Conservation (phyloP, 2,888 invertebrate genomes). For the Dorcus hopei region DNA sequence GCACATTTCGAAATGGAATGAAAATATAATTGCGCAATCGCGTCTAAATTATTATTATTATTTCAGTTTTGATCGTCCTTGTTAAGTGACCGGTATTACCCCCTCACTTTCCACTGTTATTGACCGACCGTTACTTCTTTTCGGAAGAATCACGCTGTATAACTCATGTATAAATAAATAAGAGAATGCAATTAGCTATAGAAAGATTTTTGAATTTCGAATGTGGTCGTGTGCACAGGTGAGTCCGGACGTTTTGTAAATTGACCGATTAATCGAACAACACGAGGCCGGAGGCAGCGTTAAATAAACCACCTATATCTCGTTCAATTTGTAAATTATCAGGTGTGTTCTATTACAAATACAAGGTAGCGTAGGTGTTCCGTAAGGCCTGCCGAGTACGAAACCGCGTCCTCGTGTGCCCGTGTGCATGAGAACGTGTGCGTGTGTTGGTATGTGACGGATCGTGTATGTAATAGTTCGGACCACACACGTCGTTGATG, state of each 20-base stretch:
- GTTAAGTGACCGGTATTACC: too few relatives aligned
- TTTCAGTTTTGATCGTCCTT: too few relatives aligned
- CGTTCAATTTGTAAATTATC: slow-evolving; percentile 26
- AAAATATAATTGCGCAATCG: too few relatives aligned
- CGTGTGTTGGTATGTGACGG: slow-evolving; percentile 7
- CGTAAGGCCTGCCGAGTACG: background rate
- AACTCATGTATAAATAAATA: too few relatives aligned
- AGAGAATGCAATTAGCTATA: too few relatives aligned
- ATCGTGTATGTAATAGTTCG: slow-evolving; percentile 28
- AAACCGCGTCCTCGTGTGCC: background rate
- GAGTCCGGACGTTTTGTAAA: background rate
- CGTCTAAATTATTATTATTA: too few relatives aligned
- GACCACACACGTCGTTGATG: slow-evolving; percentile 40
- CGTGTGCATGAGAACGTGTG: background rate
- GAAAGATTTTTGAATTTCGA: too few relatives aligned
- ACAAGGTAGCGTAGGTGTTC: slow-evolving; percentile 5
- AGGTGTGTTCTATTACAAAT: slow-evolving; percentile 16
- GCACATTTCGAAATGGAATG: too few relatives aligned
- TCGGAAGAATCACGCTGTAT: too few relatives aligned
- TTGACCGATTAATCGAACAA: background rate
- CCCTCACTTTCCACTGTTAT: too few relatives aligned
- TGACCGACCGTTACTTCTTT: too few relatives aligned
- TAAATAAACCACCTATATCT: slow-evolving; percentile 18
- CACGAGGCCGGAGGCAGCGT: slow-evolving; percentile 7
- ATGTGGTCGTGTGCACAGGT: too few relatives aligned